Percentiles rank a stretch among this genome's conserved stretches.
Conservation (phyloP, 2,888 invertebrate genomes). For the Pyrocoelia pectoralis region DNA sequence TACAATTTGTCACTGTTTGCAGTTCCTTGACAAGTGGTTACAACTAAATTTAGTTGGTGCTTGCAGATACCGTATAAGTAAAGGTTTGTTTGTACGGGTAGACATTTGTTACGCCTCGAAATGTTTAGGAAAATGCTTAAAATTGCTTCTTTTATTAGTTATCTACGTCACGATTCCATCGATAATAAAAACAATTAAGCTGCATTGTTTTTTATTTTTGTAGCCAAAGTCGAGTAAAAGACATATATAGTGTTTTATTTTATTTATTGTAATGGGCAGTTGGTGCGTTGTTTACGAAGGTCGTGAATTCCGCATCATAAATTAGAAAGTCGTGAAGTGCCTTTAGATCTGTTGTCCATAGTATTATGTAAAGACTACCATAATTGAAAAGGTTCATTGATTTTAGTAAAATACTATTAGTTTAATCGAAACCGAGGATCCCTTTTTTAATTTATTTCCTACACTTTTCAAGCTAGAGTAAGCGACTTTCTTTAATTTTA, state of each 20-base stretch:
- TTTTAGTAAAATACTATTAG: constrained; percentile 20
- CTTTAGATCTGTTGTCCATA: constrained; percentile 30
- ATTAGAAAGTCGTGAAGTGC: constrained; percentile 32
- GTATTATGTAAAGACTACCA: constrained; percentile 25
- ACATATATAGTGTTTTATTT: constrained; percentile 29
- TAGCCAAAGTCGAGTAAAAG: constrained; percentile 15
- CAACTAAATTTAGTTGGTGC: constrained; percentile 20
- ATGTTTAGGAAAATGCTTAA: no score
- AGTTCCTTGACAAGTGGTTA: constrained; percentile 19
- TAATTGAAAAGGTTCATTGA: constrained; percentile 24
- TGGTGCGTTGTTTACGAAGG: constrained; percentile 28
- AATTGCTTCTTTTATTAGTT: not conserved
- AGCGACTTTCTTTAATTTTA: constrained; percentile 25
- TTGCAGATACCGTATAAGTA: no score
- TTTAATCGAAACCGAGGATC: constrained; percentile 22
- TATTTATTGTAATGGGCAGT: constrained; percentile 37
- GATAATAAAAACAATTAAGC: constrained; percentile 23
- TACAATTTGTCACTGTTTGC: constrained; percentile 17
- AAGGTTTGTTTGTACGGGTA: no score
- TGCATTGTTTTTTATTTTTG: constrained; percentile 30
- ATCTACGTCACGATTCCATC: constrained; percentile 5
- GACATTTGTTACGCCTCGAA: no score
- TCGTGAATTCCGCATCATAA: constrained; percentile 30
- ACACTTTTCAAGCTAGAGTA: constrained; percentile 9
- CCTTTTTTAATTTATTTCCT: constrained; percentile 27